These are phyloP conservation scores for Habroteleia sp. DNA, from an alignment of 2,888 invertebrate genomes.

Conservation along the genomic window DNA sequence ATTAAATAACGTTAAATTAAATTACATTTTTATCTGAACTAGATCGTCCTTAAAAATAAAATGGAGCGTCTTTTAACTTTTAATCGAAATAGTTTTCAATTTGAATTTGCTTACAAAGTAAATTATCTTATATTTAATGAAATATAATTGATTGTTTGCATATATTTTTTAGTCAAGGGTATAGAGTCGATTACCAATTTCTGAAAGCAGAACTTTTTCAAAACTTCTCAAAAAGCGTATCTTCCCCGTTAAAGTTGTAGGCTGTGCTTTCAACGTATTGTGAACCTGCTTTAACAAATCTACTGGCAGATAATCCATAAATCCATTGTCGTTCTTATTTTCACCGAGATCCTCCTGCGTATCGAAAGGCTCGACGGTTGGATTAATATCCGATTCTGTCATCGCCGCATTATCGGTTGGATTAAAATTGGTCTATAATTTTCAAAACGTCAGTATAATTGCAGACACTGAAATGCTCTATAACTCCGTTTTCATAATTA, in stretches of 20 bases:
- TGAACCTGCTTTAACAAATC: slow-evolving; percentile 77
- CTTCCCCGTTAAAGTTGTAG: slow-evolving; percentile 81
- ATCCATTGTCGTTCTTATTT: slow-evolving; percentile 48
- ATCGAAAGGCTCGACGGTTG: slow-evolving; percentile 19
- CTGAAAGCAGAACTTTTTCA: slow-evolving; percentile 84
- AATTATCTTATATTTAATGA: too few relatives aligned
- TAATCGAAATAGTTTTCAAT: too few relatives aligned
- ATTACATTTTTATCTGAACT: neutral
- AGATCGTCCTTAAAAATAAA: too few relatives aligned
- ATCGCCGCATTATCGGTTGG: slow-evolving; percentile 16
- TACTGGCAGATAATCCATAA: slow-evolving; percentile 74
- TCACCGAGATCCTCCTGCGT: slow-evolving; percentile 15
- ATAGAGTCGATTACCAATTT: slow-evolving; percentile 85
- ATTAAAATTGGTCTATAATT: slow-evolving; percentile 12
- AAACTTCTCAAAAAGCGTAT: slow-evolving; percentile 83
- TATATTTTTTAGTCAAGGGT: too few relatives aligned
- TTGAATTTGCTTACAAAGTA: too few relatives aligned
- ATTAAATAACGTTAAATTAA: neutral
- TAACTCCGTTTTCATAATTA: too few relatives aligned
- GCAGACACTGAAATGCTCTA: too few relatives aligned
- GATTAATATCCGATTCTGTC: slow-evolving; percentile 22
- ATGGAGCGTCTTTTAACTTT: too few relatives aligned
- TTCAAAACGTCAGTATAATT: neutral
- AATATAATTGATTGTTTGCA: too few relatives aligned
- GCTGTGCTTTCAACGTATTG: slow-evolving; percentile 73